phyloP scores from a whole-genome alignment of 2,113 vertebrate species.

The Muntiacus reevesi region DNA sequence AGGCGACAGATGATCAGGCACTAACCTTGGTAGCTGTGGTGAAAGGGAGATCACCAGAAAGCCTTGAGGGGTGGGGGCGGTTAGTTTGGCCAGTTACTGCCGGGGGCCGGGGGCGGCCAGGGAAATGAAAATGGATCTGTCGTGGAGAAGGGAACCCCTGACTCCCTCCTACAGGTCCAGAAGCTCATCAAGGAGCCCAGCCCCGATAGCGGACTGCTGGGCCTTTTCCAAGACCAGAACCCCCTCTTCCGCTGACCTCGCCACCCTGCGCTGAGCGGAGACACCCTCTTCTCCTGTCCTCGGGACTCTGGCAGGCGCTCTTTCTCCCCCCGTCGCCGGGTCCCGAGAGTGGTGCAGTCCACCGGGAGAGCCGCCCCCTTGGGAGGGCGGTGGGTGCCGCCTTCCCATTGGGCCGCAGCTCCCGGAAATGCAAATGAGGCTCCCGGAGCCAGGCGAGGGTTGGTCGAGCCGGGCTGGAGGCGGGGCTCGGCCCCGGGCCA shows the following conservation, averaged over 20 bases:
- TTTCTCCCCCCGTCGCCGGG: not conserved
- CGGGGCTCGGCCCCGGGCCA: conserved; percentile 37
- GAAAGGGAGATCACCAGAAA: not conserved
- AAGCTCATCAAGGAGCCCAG: conserved; percentile 86
- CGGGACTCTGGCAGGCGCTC: not conserved
- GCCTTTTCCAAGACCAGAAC: conserved; percentile 81
- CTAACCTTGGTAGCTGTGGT: not conserved
- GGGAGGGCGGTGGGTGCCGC: not conserved
- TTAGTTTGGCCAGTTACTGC: not conserved
- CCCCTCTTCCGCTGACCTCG: conserved; percentile 46
- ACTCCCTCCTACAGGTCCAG: conserved; percentile 83
- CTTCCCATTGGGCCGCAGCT: conserved; percentile 28
- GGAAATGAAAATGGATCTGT: no score
- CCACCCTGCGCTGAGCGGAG: not conserved
- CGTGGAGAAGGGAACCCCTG: not conserved
- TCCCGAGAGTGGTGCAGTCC: conserved; percentile 68
- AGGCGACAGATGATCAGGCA: not conserved
- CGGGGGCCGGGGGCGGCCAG: no score
- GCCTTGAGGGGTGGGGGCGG: not conserved
- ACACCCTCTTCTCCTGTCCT: not conserved
- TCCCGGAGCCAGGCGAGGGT: not conserved
- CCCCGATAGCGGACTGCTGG: conserved; percentile 88
- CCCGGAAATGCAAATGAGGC: conserved; percentile 63
- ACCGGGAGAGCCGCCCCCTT: conserved; percentile 46
- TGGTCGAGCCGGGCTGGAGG: conserved; percentile 25